Evolutionary conservation across 2,797 vertebrate genomes (phyloP), one percentile per base, ranked within the genome.

Genomic region (Enteromius viviparus): DNA sequence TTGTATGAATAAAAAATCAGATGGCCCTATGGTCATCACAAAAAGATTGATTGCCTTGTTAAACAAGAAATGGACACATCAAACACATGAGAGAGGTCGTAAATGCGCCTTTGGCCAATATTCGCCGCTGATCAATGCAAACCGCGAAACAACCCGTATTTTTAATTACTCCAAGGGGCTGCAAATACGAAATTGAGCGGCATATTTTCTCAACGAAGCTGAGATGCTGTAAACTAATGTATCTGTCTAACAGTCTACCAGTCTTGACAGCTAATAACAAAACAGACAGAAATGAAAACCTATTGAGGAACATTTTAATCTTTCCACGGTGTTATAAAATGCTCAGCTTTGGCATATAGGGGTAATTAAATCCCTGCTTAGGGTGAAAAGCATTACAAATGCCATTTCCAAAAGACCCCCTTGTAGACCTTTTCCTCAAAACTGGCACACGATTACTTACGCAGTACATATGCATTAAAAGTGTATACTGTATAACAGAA

Each of bases 241-340:
- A 58, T 82, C 66, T 53, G 47, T 76, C 32, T 53, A 75, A 75
- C n/a, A 51, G 47, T 76, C n/a, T 21, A 65, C 51, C 32, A 37
- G 11, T 34, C 47, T 68, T 69, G 81, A 82, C 72, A 82, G 71
- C 32, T 82, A 82, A 82, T 82, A 76, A 66, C 10, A n/a, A 82
- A 82, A 82, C 37, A 15, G 17, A 26, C 34, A n/a, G 19, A 58
- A 55, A 7, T 47, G 37, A 69, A 76, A 76, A 55, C 64, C 64
- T 82, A 34, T 17, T 53, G 49, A 74, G 26, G 74, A 62, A 66
- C 21, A 58, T 69, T 76, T 76, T 69, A 82, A 76, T 69, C 26
- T 76, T 29, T 72, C 29, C 51, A 23, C 2, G 34, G 10, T 0
- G 14, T 76, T 47, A 82, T 55, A 82, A 66, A 76, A 81, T 40